Evolutionary conservation across 2,797 vertebrate species (phyloP).

Genomic region (Pipistrellus kuhlii): DNA sequence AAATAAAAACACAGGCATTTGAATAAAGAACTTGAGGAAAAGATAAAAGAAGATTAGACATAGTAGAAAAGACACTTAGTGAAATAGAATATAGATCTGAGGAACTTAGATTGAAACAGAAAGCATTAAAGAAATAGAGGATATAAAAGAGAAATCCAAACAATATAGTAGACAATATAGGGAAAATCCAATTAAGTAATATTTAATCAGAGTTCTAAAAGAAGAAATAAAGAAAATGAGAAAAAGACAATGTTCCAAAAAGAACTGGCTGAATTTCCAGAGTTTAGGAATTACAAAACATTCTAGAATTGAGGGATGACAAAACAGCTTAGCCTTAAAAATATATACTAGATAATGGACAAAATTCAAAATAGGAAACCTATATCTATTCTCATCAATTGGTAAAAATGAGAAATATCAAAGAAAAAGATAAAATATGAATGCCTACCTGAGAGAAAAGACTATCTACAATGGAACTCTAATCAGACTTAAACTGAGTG

Average conservation of each 20-base stretch:
- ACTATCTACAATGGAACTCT: neutral
- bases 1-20: neutral
- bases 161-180: neutral
- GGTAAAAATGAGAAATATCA: neutral
- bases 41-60: neutral
- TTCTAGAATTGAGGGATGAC: neutral
- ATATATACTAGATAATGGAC: neutral
- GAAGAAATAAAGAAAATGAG: neutral
- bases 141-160: neutral
- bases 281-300: neutral
- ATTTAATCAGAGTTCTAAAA: neutral
- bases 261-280: neutral
- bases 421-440: neutral
- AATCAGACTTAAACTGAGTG: neutral
- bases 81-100: neutral
- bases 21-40: neutral
- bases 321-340: neutral
- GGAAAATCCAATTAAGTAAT: neutral
- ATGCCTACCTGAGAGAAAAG: neutral
- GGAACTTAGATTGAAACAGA: neutral
- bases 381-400: neutral
- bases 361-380: neutral
- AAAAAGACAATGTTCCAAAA: neutral
- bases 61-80: neutral
- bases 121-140: neutral